These are phyloP conservation scores for Synanceia verrucosa DNA, from an alignment of 2,797 vertebrate species.

Conservation along the genomic window DNA sequence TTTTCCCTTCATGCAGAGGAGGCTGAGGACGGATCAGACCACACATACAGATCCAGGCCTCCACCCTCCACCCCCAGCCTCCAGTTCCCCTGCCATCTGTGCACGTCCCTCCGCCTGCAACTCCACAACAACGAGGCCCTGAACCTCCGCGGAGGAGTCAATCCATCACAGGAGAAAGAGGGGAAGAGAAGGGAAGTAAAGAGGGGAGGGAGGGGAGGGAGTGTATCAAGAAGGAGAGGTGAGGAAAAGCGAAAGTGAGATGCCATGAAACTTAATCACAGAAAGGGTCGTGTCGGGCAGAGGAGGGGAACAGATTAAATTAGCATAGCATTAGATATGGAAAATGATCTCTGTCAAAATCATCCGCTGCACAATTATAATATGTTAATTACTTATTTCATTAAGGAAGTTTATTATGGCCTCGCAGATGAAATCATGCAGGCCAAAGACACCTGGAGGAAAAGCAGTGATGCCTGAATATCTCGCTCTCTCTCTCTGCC, in stretches of 20 bases:
- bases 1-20: slow-evolving; percentile 64
- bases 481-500: slow-evolving; percentile 48
- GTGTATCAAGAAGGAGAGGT: slow-evolving; percentile 55
- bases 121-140: slow-evolving; percentile 82
- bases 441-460: slow-evolving; percentile 93
- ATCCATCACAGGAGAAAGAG: slow-evolving; percentile 84
- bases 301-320: slow-evolving; percentile 99
- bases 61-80: slow-evolving; percentile 65
- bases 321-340: slow-evolving; percentile 99
- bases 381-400: slow-evolving; percentile 99
- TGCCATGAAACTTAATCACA: slow-evolving; percentile 98
- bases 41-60: slow-evolving; percentile 77
- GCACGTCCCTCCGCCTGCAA: slow-evolving; percentile 70
- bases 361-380: slow-evolving; percentile 99
- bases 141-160: slow-evolving; percentile 87
- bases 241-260: slow-evolving; percentile 81
- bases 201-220: not conserved
- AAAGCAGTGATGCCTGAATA: slow-evolving; percentile 88
- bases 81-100: slow-evolving; percentile 65
- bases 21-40: slow-evolving; percentile 56
- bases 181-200: slow-evolving; percentile 51
- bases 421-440: slow-evolving; percentile 95
- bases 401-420: slow-evolving; percentile 99
- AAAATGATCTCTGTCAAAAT: slow-evolving; percentile 99
- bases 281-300: slow-evolving; percentile 98